Base-by-base conservation (phyloP, 2,888 invertebrate genomes). In the Drosophila neotestacea region DNA sequence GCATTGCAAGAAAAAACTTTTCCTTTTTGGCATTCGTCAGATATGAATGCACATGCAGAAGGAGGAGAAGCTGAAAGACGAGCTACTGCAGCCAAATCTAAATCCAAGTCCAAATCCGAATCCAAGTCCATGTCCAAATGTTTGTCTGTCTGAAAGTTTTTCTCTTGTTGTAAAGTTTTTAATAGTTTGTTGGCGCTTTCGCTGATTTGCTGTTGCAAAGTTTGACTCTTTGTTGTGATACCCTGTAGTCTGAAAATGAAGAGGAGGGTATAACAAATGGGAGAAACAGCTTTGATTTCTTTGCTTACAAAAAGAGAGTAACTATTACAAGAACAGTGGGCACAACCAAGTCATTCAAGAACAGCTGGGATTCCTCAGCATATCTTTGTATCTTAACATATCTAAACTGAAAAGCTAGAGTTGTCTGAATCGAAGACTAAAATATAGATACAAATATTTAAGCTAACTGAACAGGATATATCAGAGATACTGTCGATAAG, bases 1-100 rank as follows among this genome's bases (percentile, higher is more conserved):
- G 46, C 47, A 42, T 34, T 42, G 58, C 55, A 69, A 66, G 68
- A 46, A 70, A 70, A 81, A 85, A 85, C 84, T 85, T 85, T 85
- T 87, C 77, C 88, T 88, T 85, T 86, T 85, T 85, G 88, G 89
- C 88, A 85, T 85, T 89, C 89, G 89, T 85, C 85, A 85, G 85
- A 88, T 84, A 85, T 85, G 89, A 78, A 72, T 68, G 79, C 70
- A 28, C 79, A 77, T 70, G 74, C 73, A 73, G 73, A 67, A 61
- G 59, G 34, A 62, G 47, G 16, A 52, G 28, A 47, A 13, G 22
- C 2, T 22, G 22, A 10, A 52, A 47, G 27, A 11, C 34, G 34
- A 13, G 56, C 22, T 22, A 22, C 58, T 36, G 65, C 36, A 69
- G 59, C 59, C 55, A 52, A 61, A 61, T 36, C 55, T 34, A 47